Conservation (phyloP, 2,113 vertebrate genomes). For the Scolopax mira region DNA sequence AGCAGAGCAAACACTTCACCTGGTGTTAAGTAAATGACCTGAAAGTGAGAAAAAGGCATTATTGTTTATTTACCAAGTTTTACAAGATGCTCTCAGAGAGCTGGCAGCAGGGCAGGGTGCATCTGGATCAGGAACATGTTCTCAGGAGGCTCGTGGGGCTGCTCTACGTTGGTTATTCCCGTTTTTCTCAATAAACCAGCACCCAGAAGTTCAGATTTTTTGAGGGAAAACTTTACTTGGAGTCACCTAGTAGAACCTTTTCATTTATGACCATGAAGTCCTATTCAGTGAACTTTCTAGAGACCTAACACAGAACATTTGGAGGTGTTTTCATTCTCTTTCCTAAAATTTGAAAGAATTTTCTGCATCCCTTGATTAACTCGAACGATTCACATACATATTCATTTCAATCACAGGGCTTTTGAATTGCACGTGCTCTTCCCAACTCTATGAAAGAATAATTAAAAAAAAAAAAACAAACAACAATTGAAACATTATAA, state of each 20-base stretch:
- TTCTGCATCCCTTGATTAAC: not conserved
- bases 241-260: not conserved
- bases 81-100: not conserved
- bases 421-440: not conserved
- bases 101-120: not conserved
- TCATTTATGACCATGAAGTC: not conserved
- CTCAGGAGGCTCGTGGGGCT: not conserved
- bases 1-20: not conserved
- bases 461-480: not conserved
- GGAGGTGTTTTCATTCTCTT: not conserved
- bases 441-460: not conserved
- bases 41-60: not conserved
- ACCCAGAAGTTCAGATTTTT: not conserved
- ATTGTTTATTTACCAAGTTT: not conserved
- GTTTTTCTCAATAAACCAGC: not conserved
- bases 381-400: rapidly evolving
- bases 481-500: not conserved
- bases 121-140: rapidly evolving
- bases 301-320: not conserved
- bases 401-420: not conserved
- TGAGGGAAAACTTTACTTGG: not conserved
- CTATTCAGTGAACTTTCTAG: not conserved
- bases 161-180: not conserved
- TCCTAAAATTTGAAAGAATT: not conserved
- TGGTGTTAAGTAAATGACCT: not conserved